Conservation (phyloP, 1,140 invertebrate genomes). For the Drosophila jambulina region DNA sequence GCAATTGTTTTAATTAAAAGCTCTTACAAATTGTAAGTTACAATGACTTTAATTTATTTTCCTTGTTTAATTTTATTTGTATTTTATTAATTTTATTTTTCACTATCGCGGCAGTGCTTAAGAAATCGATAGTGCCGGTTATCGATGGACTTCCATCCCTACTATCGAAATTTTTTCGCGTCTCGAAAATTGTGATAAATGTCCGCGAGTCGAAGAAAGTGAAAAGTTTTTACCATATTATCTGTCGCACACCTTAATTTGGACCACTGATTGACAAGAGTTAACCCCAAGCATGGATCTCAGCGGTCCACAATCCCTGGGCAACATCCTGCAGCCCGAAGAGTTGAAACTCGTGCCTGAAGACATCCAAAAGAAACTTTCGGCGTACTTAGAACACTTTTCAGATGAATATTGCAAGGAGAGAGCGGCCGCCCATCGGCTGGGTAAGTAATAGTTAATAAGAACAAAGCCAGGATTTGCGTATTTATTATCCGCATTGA, state of each 20-base stretch:
- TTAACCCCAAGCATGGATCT: slow-evolving; percentile 67
- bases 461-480: not conserved
- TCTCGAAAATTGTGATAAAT: not conserved
- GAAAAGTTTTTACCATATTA: too few species aligned
- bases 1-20: not conserved
- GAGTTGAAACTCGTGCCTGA: slow-evolving; percentile 72
- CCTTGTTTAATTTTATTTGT: not conserved
- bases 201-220: not conserved
- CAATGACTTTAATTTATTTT: not conserved
- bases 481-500: not conserved
- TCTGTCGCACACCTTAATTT: not conserved
- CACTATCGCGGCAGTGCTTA: not conserved
- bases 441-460: slow-evolving; percentile 44
- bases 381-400: slow-evolving; percentile 83
- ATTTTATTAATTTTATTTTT: not conserved
- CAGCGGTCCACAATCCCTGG: slow-evolving; percentile 65
- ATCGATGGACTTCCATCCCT: not conserved
- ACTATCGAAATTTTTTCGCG: not conserved
- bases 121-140: not conserved
- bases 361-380: slow-evolving; percentile 86
- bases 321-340: slow-evolving; percentile 61
- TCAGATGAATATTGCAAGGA: slow-evolving; percentile 61
- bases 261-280: slow-evolving; percentile 9
- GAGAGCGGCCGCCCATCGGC: slow-evolving; percentile 40
- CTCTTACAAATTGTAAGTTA: not conserved